Base-by-base conservation (phyloP, 2,113 vertebrate genomes). In the Collichthys lucidus region DNA sequence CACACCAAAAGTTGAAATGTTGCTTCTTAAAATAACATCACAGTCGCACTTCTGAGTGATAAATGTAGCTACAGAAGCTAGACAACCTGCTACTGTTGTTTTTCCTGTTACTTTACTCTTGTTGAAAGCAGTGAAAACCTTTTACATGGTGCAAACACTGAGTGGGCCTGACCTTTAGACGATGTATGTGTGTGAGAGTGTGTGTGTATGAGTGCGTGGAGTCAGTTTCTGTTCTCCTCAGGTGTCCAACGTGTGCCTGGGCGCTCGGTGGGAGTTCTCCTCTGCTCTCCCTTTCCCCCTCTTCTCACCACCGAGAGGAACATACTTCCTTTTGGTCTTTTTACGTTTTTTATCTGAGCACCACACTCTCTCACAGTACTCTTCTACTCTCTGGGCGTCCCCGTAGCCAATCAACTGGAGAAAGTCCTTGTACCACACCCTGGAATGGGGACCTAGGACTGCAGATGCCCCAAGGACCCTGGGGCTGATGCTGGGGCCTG, bases 311-410 rank as follows among this genome's bases (percentile, higher is more conserved):
- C 94, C 92, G 0, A 92, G 91, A 29, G 95, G 63, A 22, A 46
- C 72, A 0, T 96, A 96, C 90, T 94, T 97, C 96, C 96, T 96
- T 86, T 97, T 98, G 20, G 95, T 92, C 94, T 97, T 98, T 95
- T 96, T 97, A 68, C 96, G 96, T 86, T 96, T 98, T 85, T 96
- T 97, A 50, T 97, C 97, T 0, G 96, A 95, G 86, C 98, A 99
- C 98, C 98, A 99, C 35, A 99, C 96, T 90, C 96, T 97, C 92
- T 99, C 97, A 64, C 98, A 99, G 88, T 99, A 99, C 88, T 99
- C 97, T 72, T 98, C 98, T 35, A 99, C 97, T 49, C 95, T 94
- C 88, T 97, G 96, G 86, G 99, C 97, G 85, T 98, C 97, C 83
- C 95, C 97, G 11, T 99, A 98, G 68, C 98, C 98, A 75, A 99